Evolutionary conservation across 2,113 vertebrate genomes (phyloP).

Genomic region (Ursus arctos): DNA sequence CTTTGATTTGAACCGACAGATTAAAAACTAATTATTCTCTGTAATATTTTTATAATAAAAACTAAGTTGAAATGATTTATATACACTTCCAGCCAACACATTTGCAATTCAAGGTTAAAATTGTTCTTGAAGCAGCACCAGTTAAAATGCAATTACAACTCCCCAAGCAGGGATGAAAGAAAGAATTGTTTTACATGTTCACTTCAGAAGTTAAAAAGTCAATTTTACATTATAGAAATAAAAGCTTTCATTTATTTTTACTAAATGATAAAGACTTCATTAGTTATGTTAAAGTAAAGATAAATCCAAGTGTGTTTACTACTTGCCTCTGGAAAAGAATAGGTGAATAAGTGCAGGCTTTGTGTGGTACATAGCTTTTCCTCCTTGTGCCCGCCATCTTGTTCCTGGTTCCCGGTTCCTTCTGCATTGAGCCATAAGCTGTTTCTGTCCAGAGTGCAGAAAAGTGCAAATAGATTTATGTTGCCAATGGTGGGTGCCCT

Average conservation of each 20-base stretch:
- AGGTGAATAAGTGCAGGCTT: not conserved
- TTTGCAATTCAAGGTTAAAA: slow-evolving; percentile 88
- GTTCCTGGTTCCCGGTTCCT: not conserved
- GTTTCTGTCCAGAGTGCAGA: not conserved
- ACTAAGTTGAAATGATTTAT: slow-evolving; percentile 86
- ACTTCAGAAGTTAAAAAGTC: slow-evolving; percentile 87
- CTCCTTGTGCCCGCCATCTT: not conserved
- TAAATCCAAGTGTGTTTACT: slow-evolving; percentile 28
- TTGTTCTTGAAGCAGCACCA: slow-evolving; percentile 85
- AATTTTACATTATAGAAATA: slow-evolving; percentile 84
- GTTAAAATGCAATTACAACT: slow-evolving; percentile 88
- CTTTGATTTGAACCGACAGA: slow-evolving; percentile 82
- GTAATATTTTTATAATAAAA: slow-evolving; percentile 88
- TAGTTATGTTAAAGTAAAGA: slow-evolving; percentile 59
- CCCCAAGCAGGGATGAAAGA: slow-evolving; percentile 85
- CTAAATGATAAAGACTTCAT: slow-evolving; percentile 75
- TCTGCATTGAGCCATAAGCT: not conserved
- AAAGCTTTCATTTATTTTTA: slow-evolving; percentile 79
- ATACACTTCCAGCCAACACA: slow-evolving; percentile 82
- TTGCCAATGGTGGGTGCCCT: not conserved
- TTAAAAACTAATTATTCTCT: slow-evolving; percentile 87
- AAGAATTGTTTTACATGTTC: slow-evolving; percentile 86
- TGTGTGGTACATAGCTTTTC: not conserved
- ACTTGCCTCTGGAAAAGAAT: not conserved
- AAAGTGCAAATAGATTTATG: not conserved